Conservation (phyloP, 2,888 invertebrate species). For the Diloba caeruleocephala region DNA sequence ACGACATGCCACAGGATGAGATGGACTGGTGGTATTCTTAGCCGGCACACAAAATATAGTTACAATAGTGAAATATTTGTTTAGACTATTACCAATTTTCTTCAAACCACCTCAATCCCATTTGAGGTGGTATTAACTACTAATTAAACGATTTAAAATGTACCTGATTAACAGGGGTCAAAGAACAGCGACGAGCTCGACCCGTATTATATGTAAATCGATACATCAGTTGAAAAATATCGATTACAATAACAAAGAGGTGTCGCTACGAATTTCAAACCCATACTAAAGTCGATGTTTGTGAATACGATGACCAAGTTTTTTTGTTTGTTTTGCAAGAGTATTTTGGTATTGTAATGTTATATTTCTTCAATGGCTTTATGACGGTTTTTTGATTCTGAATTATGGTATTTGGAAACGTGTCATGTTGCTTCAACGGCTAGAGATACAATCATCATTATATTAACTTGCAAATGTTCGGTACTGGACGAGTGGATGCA, state of each 20-base stretch:
- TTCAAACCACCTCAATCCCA: too few species aligned
- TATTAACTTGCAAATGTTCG: background rate
- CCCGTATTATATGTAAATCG: conserved; percentile 64
- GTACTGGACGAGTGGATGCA: too few species aligned
- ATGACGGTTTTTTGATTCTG: conserved; percentile 37
- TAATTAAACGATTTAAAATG: conserved; percentile 25
- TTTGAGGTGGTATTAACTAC: too few species aligned
- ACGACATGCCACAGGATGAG: too few species aligned
- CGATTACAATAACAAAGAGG: conserved; percentile 50
- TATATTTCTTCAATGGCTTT: conserved; percentile 45
- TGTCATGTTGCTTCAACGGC: background rate
- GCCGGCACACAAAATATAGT: too few species aligned
- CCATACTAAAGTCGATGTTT: conserved; percentile 37
- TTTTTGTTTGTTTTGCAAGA: conserved; percentile 40
- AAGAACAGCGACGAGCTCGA: conserved; percentile 42
- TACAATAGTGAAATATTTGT: too few species aligned
- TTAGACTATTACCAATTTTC: too few species aligned
- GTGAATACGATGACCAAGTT: conserved; percentile 63
- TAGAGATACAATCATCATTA: background rate
- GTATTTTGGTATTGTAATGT: conserved; percentile 54
- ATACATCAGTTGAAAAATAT: conserved; percentile 45
- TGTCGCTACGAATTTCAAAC: conserved; percentile 61
- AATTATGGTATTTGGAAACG: conserved; percentile 30
- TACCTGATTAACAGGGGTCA: conserved; percentile 38
- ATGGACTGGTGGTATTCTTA: too few species aligned